These are phyloP conservation scores for Galaxea fascicularis DNA, from an alignment of 92 coral and sea anemone genomes.

Conservation along the genomic window DNA sequence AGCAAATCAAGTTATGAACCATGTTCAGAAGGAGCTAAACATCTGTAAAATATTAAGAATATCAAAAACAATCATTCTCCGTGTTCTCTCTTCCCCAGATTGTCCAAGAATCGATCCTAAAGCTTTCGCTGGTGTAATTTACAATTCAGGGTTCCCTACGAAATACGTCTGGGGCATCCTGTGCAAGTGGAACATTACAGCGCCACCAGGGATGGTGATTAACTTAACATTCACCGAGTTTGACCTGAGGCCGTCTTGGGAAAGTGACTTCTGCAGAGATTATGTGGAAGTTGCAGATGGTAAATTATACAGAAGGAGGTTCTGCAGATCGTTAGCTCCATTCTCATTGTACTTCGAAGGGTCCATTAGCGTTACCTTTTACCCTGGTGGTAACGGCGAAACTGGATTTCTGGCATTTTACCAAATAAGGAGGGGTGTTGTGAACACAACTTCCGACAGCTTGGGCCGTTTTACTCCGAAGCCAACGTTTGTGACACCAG, in stretches of 20 bases:
- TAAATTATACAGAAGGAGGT: background rate
- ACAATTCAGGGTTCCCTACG: conserved; percentile 23
- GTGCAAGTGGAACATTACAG: conserved; percentile 17
- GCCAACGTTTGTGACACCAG: background rate
- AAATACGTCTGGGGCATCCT: background rate
- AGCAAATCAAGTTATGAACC: no score
- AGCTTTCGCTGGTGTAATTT: conserved; percentile 18
- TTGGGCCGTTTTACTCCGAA: background rate
- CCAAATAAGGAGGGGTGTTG: background rate
- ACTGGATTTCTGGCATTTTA: conserved; percentile 26
- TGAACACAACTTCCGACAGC: background rate
- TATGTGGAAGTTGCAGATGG: conserved; percentile 7
- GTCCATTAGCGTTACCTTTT: background rate
- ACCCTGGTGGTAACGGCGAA: background rate
- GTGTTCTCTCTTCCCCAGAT: background rate
- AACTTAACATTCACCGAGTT: conserved; percentile 11
- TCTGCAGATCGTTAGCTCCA: background rate
- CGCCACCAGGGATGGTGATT: background rate
- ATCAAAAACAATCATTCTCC: no score
- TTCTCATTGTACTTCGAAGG: background rate
- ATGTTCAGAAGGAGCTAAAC: no score
- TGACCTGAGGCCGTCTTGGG: background rate
- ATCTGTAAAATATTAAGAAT: no score
- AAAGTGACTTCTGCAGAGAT: background rate
- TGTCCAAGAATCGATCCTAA: conserved; percentile 25